Base-by-base conservation (phyloP, 2,113 vertebrate genomes). In the Paedocypris sp. region DNA sequence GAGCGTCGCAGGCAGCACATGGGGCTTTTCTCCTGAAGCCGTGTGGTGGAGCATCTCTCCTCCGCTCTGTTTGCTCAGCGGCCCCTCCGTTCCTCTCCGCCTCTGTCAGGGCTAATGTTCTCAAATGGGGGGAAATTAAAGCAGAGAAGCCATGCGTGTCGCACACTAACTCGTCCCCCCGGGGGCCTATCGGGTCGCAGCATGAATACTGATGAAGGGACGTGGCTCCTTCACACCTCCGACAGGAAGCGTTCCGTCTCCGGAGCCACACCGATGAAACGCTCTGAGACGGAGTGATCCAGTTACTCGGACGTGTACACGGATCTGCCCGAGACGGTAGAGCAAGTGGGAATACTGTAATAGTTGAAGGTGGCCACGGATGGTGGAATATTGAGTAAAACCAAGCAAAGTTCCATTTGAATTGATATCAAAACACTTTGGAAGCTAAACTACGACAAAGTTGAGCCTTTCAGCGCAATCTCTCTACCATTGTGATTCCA, bases 21-120 rank as follows among this genome's bases (percentile, higher is more conserved):
- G 26, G 22, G 3, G n/a, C 42, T 77, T 85, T 83, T 78, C 82
- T 83, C 48, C n/a, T n/a, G n/a, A n/a, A n/a, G n/a, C n/a, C n/a
- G n/a, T n/a, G n/a, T n/a, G n/a, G n/a, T n/a, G n/a, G n/a, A n/a
- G n/a, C n/a, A n/a, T 35, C 48, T 50, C 23, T n/a, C 52, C 36
- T 57, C 36, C 12, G 19, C 19, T 58, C 16, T 56, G 42, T 67
- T 64, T 68, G 54, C 57, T 67, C 48, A 60, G 53, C 9, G 20
- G 56, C 28, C 29, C 35, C 52, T 16, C 36, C 51, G 49, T 57
- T 47, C 49, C 64, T 61, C 50, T 57, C 52, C 52, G 49, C 62
- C 63, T 60, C 59, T 67, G 60, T 60, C 67, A 64, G 45, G 22
- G 43, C 67, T 70, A 70, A 73, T 73, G 67, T 70, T 67, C 71